phyloP scores from a whole-genome alignment of 2,113 vertebrate species.

The Rattus rattus region DNA sequence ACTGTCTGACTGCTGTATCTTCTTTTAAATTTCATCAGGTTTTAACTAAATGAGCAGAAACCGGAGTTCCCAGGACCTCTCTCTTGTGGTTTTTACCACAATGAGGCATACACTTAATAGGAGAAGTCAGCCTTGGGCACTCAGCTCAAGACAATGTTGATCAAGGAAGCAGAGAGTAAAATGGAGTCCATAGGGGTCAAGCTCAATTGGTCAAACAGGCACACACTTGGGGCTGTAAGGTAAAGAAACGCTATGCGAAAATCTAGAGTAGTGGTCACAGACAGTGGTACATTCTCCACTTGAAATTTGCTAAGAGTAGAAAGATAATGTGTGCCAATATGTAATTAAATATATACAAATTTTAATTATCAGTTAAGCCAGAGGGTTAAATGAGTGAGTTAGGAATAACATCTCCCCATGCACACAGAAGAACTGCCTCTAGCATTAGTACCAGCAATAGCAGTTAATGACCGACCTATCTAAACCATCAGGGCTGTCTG shows the following conservation, averaged over 20 bases:
- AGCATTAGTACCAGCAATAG: not conserved
- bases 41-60: slow-evolving; percentile 24
- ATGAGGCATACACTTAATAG: not conserved
- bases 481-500: not conserved
- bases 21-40: slow-evolving; percentile 20
- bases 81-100: not conserved
- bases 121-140: not conserved
- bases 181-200: not conserved
- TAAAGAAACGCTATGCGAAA: not conserved
- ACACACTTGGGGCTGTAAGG: not conserved
- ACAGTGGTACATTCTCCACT: not conserved
- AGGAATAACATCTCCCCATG: not conserved
- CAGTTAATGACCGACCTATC: too few species aligned
- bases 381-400: not conserved
- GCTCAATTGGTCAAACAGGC: not conserved
- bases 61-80: not conserved
- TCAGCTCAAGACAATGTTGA: not conserved
- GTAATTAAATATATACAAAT: not conserved
- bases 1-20: not conserved
- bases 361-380: not conserved
- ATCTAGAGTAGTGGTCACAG: not conserved
- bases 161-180: not conserved
- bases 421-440: not conserved
- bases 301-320: not conserved
- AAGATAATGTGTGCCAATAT: not conserved